Conservation (phyloP, 1,140 invertebrate species). For the Procambarus virginalis region DNA sequence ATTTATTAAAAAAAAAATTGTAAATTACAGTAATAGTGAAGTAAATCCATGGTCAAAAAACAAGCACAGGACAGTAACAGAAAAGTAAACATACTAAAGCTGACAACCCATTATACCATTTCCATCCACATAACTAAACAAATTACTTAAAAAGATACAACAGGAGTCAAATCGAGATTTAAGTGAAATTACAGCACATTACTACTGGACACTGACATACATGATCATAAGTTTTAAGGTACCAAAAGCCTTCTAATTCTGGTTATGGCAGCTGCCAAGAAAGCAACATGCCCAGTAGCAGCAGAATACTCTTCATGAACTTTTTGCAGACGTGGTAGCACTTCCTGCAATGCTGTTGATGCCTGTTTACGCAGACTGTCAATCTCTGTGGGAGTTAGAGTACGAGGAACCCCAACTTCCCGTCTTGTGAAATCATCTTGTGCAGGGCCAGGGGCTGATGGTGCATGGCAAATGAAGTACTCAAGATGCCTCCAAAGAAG, state of each 20-base stretch:
- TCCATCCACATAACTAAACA: neutral
- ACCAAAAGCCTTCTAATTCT: slow-evolving; percentile 55
- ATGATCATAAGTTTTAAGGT: slow-evolving; percentile 3
- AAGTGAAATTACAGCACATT: neutral
- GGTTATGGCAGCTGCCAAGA: slow-evolving; percentile 54
- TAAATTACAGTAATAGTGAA: too few relatives aligned
- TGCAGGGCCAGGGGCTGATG: slow-evolving; percentile 37
- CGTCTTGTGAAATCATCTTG: slow-evolving; percentile 39
- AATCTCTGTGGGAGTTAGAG: slow-evolving; percentile 36
- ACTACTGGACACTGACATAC: neutral
- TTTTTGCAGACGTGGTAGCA: slow-evolving; percentile 50
- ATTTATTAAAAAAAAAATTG: too few relatives aligned
- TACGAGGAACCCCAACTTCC: slow-evolving; percentile 46
- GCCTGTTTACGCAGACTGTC: slow-evolving; percentile 48
- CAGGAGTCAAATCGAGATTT: neutral
- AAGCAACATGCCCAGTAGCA: slow-evolving; percentile 49
- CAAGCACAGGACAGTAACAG: too few relatives aligned
- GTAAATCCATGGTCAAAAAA: too few relatives aligned
- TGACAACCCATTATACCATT: neutral
- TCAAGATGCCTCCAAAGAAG: slow-evolving; percentile 53
- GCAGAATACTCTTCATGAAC: slow-evolving; percentile 57
- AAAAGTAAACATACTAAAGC: neutral
- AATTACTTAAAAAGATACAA: neutral
- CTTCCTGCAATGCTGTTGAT: slow-evolving; percentile 38
- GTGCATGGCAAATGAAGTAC: slow-evolving; percentile 58